Conservation (phyloP, 2,797 vertebrate species). For the Dendrocincla fuliginosa region DNA sequence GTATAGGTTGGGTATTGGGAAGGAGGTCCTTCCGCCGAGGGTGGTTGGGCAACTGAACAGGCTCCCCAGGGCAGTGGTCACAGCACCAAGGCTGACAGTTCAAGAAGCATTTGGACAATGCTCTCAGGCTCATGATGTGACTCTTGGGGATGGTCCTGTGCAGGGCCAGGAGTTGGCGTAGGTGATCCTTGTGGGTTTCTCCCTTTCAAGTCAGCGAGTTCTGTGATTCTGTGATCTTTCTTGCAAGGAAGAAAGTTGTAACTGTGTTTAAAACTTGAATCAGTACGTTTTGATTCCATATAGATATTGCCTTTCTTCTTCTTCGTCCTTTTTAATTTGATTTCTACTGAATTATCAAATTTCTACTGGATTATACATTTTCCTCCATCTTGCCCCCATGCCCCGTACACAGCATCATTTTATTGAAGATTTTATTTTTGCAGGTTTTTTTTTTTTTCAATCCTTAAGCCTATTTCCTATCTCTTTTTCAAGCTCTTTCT, state of each 20-base stretch:
- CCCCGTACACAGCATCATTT: fast-evolving
- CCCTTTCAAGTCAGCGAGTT: not conserved
- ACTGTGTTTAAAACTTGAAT: not conserved
- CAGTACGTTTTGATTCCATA: not conserved
- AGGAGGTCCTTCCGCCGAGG: not conserved
- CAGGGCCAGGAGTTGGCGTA: not conserved
- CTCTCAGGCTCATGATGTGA: not conserved
- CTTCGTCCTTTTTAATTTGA: not conserved
- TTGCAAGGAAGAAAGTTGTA: not conserved
- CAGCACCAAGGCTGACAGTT: not conserved
- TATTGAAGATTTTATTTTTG: not conserved
- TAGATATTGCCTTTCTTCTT: not conserved
- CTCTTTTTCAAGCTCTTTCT: not conserved
- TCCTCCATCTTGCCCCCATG: not conserved
- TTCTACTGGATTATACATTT: not conserved
- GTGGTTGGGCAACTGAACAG: not conserved
- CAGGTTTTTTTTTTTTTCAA: not conserved
- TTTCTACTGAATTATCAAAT: not conserved
- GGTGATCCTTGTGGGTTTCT: not conserved
- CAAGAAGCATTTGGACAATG: not conserved
- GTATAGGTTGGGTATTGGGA: not conserved
- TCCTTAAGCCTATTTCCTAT: not conserved
- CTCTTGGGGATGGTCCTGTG: not conserved
- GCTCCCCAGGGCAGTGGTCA: not conserved
- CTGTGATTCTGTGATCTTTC: not conserved